Conservation (phyloP, 2,888 invertebrate species). For the Macrophya annulata region DNA sequence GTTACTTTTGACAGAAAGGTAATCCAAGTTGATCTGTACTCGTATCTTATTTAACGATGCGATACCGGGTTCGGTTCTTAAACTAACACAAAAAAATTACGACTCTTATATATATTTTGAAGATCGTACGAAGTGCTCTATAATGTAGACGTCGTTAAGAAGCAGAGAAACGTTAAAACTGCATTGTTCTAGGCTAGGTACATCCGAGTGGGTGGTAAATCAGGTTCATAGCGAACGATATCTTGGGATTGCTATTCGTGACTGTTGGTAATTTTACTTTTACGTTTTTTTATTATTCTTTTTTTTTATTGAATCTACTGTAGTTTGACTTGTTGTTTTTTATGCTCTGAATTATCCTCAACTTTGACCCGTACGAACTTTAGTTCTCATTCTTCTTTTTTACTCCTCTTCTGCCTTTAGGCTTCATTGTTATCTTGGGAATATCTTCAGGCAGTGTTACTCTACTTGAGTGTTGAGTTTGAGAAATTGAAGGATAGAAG, state of each 20-base stretch:
- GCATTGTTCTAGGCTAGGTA: background rate
- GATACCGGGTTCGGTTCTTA: background rate
- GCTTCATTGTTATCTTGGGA: conserved; percentile 43
- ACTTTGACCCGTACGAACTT: conserved; percentile 17
- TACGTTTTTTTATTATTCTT: too few relatives aligned
- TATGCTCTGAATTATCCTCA: background rate
- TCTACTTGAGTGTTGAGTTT: conserved; percentile 1
- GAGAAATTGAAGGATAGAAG: background rate
- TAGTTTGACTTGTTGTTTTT: conserved; percentile 20
- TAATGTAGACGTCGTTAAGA: background rate
- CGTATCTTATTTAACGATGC: background rate
- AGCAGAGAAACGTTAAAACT: background rate
- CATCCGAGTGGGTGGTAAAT: conserved; percentile 32
- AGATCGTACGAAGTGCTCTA: background rate
- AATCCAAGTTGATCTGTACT: background rate
- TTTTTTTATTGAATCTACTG: background rate
- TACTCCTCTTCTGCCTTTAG: background rate
- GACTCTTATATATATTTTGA: background rate
- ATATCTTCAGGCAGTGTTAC: conserved; percentile 14
- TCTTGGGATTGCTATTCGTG: conserved; percentile 8
- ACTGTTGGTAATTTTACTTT: conserved; percentile 1
- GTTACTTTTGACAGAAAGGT: background rate
- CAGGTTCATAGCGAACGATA: conserved; percentile 20
- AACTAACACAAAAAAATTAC: background rate
- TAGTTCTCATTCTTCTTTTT: background rate